A percentile compares a stretch with the other conserved stretches of the same genome.
These are phyloP conservation scores for Aurelia coerulea DNA, from an alignment of 30 jellyfish, hydroid and myxozoan genomes.

Conservation along the genomic window DNA sequence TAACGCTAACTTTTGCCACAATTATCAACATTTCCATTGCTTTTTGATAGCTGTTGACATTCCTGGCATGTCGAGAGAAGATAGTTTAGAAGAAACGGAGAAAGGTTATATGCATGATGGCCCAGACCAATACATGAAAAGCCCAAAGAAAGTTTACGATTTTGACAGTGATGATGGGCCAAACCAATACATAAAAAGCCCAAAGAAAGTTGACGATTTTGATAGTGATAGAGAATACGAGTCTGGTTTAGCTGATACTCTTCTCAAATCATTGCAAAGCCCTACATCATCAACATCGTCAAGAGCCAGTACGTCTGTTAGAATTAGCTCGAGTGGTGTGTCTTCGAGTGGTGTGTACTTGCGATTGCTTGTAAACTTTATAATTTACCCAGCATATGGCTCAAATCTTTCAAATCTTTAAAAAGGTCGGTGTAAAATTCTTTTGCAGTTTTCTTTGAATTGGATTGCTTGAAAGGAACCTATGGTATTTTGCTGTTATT, in stretches of 20 bases:
- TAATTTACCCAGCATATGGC: neutral
- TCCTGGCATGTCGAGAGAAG: slow-evolving; percentile 27
- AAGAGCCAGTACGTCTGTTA: slow-evolving; percentile 28
- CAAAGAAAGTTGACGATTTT: neutral
- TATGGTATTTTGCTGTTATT: no score
- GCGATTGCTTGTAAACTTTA: neutral
- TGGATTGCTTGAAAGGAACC: no score
- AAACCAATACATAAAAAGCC: slow-evolving; percentile 47
- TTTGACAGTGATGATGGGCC: slow-evolving; percentile 55
- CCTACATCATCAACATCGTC: slow-evolving; percentile 25
- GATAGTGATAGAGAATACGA: slow-evolving; percentile 12
- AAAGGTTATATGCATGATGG: slow-evolving; percentile 79
- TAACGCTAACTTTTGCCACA: no score
- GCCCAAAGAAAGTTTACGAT: neutral
- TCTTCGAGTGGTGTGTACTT: slow-evolving; percentile 38
- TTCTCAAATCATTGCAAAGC: slow-evolving; percentile 50
- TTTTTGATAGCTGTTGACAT: slow-evolving; percentile 18
- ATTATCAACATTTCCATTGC: neutral
- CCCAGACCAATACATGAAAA: slow-evolving; percentile 60
- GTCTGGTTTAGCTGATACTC: slow-evolving; percentile 63
- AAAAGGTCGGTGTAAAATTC: no score
- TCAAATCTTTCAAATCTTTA: no score
- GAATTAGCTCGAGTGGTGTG: slow-evolving; percentile 22
- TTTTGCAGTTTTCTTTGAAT: no score
- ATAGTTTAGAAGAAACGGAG: slow-evolving; percentile 35